These are phyloP conservation scores for Ennomos fuscantarius DNA, from an alignment of 2,888 invertebrate species.

Conservation along the genomic window DNA sequence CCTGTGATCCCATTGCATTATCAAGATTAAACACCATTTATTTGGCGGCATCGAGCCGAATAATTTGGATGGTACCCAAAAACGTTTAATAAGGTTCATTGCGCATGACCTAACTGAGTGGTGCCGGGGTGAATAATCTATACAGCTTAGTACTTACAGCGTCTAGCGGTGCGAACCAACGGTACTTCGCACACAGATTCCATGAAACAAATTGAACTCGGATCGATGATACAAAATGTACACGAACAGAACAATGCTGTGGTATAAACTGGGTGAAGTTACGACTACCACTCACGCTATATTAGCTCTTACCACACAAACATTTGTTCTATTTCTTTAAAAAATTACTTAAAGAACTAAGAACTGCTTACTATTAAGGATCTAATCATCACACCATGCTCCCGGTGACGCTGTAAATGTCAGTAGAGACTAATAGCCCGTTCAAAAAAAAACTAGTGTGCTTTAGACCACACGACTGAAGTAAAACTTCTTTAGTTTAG, in stretches of 20 bases:
- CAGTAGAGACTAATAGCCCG: too few relatives aligned
- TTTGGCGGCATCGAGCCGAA: conserved; percentile 21
- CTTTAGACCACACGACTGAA: too few relatives aligned
- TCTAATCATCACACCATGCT: background rate
- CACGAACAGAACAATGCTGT: conserved; percentile 8
- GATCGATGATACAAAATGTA: conserved; percentile 22
- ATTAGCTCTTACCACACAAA: background rate
- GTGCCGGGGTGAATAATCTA: conserved; percentile 61
- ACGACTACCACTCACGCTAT: conserved; percentile 8
- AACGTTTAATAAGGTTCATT: conserved; percentile 55
- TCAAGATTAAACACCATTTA: conserved; percentile 10
- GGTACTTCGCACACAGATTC: conserved; percentile 48
- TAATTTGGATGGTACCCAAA: conserved; percentile 54
- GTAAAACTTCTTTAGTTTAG: too few relatives aligned
- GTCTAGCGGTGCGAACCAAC: conserved; percentile 53
- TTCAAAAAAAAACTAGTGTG: too few relatives aligned
- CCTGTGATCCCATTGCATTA: background rate
- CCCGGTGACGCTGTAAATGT: too few relatives aligned
- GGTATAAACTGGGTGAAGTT: background rate
- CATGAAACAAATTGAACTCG: conserved; percentile 41
- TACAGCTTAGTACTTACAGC: conserved; percentile 29
- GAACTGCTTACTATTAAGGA: too few relatives aligned
- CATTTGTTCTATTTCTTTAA: background rate
- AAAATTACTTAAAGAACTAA: too few relatives aligned
- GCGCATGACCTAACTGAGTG: conserved; percentile 60